A percentile compares a stretch with the other conserved stretches of the same genome.
Conservation (phyloP, 2,888 invertebrate species). For the Lagria hirta region DNA sequence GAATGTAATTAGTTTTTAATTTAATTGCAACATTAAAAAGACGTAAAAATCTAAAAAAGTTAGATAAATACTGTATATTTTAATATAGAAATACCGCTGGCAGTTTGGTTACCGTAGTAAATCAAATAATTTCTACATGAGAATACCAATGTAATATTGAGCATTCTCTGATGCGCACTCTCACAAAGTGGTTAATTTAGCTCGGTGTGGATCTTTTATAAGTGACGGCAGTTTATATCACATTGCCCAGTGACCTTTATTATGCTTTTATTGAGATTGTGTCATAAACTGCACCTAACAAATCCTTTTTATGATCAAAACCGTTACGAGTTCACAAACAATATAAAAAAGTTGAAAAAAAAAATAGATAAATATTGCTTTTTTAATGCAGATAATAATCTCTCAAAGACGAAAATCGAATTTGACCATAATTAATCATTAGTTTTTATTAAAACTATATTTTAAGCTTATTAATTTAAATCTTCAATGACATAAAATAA, state of each 20-base stretch:
- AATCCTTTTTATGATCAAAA: constrained; percentile 24
- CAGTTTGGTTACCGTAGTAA: neutral
- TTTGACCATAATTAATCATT: too few species aligned
- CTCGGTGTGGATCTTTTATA: constrained; percentile 10
- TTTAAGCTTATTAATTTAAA: too few species aligned
- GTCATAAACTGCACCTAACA: constrained; percentile 22
- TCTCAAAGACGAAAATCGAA: too few species aligned
- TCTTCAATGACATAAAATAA: too few species aligned
- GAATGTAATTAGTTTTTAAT: too few species aligned
- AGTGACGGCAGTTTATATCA: constrained; percentile 11
- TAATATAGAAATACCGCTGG: constrained; percentile 5
- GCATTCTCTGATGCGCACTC: neutral
- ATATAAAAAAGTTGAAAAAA: constrained; percentile 26
- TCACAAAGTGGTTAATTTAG: constrained; percentile 10
- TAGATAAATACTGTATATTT: constrained; percentile 5
- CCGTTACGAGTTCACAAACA: constrained; percentile 13
- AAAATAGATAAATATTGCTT: too few species aligned
- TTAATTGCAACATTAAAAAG: constrained; percentile 22
- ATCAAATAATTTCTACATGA: constrained; percentile 6
- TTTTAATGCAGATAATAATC: too few species aligned
- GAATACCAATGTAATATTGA: constrained; percentile 11
- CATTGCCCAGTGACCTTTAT: constrained; percentile 20
- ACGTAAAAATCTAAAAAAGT: too few species aligned
- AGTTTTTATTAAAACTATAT: too few species aligned
- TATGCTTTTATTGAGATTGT: constrained; percentile 26